Evolutionary conservation across 2,113 vertebrate genomes (phyloP).

Genomic region (Pagrus major): DNA sequence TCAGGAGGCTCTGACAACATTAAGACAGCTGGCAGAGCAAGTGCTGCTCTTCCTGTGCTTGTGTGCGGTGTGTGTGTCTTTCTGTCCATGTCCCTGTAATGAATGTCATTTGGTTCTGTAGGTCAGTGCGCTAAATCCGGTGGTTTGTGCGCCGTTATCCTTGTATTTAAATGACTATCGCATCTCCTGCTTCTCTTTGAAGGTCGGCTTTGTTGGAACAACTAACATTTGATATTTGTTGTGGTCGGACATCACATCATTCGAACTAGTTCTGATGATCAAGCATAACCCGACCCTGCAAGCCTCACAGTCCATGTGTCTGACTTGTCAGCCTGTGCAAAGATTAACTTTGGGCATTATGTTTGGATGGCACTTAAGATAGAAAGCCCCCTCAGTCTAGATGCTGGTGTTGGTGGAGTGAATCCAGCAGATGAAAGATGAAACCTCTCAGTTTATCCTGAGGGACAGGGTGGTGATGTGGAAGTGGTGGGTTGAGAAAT

Average conservation of each 20-base stretch:
- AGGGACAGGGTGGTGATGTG: not conserved
- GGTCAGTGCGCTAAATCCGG: not conserved
- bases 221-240: not conserved
- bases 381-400: not conserved
- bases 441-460: not conserved
- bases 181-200: not conserved
- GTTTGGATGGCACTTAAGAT: not conserved
- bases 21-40: constrained; percentile 34
- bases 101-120: not conserved
- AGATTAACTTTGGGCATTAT: not conserved
- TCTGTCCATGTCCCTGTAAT: not conserved
- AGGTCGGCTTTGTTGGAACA: not conserved
- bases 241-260: not conserved
- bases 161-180: not conserved
- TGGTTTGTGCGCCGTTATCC: not conserved
- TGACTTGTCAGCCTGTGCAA: not conserved
- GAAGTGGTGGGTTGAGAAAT: not conserved
- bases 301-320: not conserved
- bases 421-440: not conserved
- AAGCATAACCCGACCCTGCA: not conserved
- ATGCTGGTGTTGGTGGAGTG: not conserved
- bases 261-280: not conserved
- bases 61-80: not conserved
- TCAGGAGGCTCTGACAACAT: constrained; percentile 49
- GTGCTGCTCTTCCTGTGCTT: constrained; percentile 8